phyloP scores from a whole-genome alignment of 2,113 vertebrate genomes.

The Maccullochella peelii region DNA sequence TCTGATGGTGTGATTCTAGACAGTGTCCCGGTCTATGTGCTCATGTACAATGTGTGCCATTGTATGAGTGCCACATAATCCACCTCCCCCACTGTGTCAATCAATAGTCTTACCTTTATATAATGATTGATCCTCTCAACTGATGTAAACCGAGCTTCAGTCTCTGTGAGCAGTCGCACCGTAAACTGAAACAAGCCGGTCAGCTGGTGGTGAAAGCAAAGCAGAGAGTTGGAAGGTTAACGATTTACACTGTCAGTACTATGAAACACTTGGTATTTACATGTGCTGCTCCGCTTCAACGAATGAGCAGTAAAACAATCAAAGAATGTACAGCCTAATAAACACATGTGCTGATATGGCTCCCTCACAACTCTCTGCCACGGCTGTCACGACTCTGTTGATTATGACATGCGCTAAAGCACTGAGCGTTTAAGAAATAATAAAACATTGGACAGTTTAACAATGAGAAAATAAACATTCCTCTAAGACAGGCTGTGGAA shows the following conservation, averaged over 20 bases:
- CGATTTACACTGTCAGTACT: constrained; percentile 47
- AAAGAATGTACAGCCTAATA: constrained; percentile 21
- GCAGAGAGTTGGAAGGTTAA: constrained; percentile 37
- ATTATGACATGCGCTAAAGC: constrained; percentile 18
- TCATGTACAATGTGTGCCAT: constrained; percentile 16
- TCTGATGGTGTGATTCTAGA: constrained; percentile 5
- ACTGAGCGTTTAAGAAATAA: not conserved
- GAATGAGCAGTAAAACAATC: constrained; percentile 17
- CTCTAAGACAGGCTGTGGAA: constrained; percentile 1
- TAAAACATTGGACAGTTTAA: not conserved
- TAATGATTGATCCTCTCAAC: constrained; percentile 90
- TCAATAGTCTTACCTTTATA: constrained; percentile 81
- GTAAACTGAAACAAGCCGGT: constrained; percentile 89
- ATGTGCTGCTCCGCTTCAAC: not conserved
- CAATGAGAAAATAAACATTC: constrained; percentile 2
- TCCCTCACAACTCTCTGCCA: constrained; percentile 14
- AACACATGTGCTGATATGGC: constrained; percentile 40
- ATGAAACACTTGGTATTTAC: constrained; percentile 29
- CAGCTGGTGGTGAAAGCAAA: constrained; percentile 74
- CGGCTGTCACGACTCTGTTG: not conserved
- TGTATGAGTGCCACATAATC: constrained; percentile 38
- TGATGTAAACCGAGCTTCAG: constrained; percentile 88
- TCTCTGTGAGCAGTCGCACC: constrained; percentile 85
- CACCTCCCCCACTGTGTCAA: constrained; percentile 9
- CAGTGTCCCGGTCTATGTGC: not conserved